A percentile compares a stretch with the other conserved stretches of the same genome.
Evolutionary conservation across 35 echinoderm and acorn worm genomes (phyloP).

Genomic region (Hemicentrotus pulcherrimus): DNA sequence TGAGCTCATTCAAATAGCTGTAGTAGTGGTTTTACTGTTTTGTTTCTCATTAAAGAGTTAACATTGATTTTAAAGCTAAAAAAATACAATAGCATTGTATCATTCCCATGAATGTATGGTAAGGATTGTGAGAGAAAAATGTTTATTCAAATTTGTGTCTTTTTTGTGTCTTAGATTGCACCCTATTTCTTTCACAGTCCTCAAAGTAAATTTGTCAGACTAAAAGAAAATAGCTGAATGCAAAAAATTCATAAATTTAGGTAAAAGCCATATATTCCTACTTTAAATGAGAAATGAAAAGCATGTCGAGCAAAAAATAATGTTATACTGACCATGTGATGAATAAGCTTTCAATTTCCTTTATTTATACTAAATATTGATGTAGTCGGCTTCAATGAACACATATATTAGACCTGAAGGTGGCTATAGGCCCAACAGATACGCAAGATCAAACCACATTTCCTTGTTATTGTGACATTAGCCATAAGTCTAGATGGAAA

Average conservation of each 20-base stretch:
- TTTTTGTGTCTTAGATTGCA: neutral
- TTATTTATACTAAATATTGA: no score
- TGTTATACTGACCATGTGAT: neutral
- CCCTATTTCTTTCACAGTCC: neutral
- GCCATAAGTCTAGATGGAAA: neutral
- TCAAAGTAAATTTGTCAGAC: neutral
- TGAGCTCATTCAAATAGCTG: neutral
- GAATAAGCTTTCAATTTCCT: neutral
- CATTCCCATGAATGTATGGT: neutral
- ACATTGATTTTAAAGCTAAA: neutral
- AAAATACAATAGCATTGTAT: no score
- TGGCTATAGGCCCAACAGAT: neutral
- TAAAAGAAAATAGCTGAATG: no score
- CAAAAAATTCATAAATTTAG: no score
- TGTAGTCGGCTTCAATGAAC: no score
- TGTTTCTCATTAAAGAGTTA: neutral
- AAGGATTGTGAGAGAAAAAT: neutral
- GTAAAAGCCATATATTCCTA: neutral
- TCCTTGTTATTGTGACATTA: neutral
- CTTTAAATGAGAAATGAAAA: neutral
- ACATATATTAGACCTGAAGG: no score
- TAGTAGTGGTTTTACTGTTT: neutral
- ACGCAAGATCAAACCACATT: neutral
- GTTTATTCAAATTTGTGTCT: neutral
- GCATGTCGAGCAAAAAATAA: neutral